phyloP scores from a whole-genome alignment of 2,797 vertebrate species.

The Smutsia gigantea region DNA sequence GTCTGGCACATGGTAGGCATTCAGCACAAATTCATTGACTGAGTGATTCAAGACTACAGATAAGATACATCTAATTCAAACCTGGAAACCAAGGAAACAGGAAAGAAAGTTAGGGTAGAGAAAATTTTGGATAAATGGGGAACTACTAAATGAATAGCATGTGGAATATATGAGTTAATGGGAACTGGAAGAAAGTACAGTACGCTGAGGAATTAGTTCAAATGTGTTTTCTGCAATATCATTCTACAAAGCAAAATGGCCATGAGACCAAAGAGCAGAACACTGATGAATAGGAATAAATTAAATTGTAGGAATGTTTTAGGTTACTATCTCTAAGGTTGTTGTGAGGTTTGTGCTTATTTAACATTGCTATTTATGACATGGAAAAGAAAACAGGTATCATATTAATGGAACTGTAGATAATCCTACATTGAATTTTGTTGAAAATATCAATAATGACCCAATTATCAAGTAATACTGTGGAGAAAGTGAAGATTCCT shows the following conservation, averaged over 20 bases:
- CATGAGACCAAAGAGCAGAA: not conserved
- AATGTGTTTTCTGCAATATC: not conserved
- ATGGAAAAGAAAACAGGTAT: not conserved
- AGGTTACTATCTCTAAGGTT: not conserved
- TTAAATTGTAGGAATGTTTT: not conserved
- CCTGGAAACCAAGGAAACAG: not conserved
- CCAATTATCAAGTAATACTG: not conserved
- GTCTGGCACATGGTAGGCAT: not conserved
- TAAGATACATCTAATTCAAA: not conserved
- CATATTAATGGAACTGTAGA: not conserved
- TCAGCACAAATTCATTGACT: not conserved
- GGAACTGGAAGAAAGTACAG: not conserved
- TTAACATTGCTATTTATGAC: slow-evolving; percentile 17
- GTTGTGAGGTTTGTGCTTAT: not conserved
- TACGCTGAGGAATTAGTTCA: not conserved
- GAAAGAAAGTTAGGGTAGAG: not conserved
- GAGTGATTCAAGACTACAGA: not conserved
- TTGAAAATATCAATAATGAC: slow-evolving; percentile 12
- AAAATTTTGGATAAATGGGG: not conserved
- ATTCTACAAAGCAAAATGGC: not conserved
- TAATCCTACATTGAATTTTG: slow-evolving; percentile 45
- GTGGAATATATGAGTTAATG: not conserved
- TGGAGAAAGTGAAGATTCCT: too few species aligned
- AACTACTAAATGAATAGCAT: not conserved
- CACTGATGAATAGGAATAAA: not conserved